These are phyloP conservation scores for Ammodytes dubius DNA, from an alignment of 2,113 vertebrate species.

Conservation along the genomic window DNA sequence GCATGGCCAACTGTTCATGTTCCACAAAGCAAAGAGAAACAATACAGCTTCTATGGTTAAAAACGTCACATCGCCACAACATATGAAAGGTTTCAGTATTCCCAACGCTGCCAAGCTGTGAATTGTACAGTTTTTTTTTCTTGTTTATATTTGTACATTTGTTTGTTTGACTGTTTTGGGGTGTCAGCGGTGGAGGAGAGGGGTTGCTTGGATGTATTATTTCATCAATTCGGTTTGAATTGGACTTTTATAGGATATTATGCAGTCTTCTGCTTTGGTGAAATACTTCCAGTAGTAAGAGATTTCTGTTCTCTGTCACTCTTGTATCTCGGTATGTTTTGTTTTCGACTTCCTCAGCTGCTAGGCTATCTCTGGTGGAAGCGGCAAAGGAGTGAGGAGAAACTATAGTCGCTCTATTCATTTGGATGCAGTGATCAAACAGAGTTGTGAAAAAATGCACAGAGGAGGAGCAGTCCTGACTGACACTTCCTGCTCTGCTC, in stretches of 20 bases:
- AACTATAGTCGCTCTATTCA: slow-evolving; percentile 49
- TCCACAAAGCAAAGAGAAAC: slow-evolving; percentile 59
- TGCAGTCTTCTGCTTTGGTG: slow-evolving; percentile 89
- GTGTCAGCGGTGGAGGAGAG: slow-evolving; percentile 9
- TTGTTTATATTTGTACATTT: slow-evolving; percentile 84
- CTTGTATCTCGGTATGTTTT: slow-evolving; percentile 82
- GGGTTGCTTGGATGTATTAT: slow-evolving; percentile 82
- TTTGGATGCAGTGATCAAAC: slow-evolving; percentile 75
- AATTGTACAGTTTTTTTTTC: slow-evolving; percentile 85
- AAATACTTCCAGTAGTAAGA: slow-evolving; percentile 89
- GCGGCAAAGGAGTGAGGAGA: slow-evolving; percentile 70
- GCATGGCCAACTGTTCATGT: slow-evolving; percentile 71
- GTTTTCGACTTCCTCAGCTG: slow-evolving; percentile 80
- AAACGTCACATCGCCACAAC: slow-evolving; percentile 55
- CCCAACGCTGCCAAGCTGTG: slow-evolving; percentile 86
- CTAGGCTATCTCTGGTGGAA: slow-evolving; percentile 75
- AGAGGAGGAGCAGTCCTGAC: slow-evolving; percentile 24
- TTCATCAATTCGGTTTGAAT: slow-evolving; percentile 92
- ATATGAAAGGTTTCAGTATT: slow-evolving; percentile 71
- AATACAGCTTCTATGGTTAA: slow-evolving; percentile 42
- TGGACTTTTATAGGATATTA: slow-evolving; percentile 89
- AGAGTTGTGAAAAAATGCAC: slow-evolving; percentile 33
- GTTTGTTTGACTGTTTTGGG: slow-evolving; percentile 64
- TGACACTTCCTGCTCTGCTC: slow-evolving; percentile 32
- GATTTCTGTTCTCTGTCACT: slow-evolving; percentile 92